Percentiles rank a stretch among this genome's conserved stretches.
These are phyloP conservation scores for Aldrovandia affinis DNA, from an alignment of 2,797 vertebrate species.

Conservation along the genomic window DNA sequence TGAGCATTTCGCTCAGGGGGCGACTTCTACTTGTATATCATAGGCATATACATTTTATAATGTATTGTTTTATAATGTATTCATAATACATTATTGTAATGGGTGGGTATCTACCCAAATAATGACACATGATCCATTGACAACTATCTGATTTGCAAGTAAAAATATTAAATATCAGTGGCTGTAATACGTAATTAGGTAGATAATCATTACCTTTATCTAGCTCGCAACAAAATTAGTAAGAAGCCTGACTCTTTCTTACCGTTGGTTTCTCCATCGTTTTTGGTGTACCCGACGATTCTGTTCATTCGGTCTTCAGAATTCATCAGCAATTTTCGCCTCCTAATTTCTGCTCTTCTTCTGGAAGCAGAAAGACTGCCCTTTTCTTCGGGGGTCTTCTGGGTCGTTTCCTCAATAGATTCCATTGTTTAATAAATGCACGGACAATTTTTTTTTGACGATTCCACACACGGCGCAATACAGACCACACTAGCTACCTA, in stretches of 20 bases:
- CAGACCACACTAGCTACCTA: not conserved
- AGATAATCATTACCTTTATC: not conserved
- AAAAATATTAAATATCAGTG: not conserved
- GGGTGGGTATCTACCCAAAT: not conserved
- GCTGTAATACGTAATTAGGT: not conserved
- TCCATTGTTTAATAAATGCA: constrained; percentile 57
- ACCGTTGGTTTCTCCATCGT: constrained; percentile 63
- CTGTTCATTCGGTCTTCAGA: constrained; percentile 93
- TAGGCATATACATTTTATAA: not conserved
- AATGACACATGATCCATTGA: not conserved
- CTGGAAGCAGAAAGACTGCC: constrained; percentile 79
- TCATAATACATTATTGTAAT: not conserved
- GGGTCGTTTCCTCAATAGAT: constrained; percentile 43
- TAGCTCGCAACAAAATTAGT: not conserved
- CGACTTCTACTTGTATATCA: not conserved
- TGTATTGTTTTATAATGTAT: not conserved
- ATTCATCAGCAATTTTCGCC: constrained; percentile 89
- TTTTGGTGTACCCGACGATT: constrained; percentile 83
- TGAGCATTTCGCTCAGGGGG: not conserved
- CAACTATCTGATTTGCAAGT: not conserved
- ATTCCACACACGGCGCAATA: not conserved
- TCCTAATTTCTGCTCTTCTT: constrained; percentile 86
- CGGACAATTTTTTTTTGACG: not conserved
- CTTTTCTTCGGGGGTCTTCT: constrained; percentile 49
- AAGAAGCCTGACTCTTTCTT: not conserved